A percentile compares a stretch with the other conserved stretches of the same genome.
These are phyloP conservation scores for Heterohyrax brucei DNA, from an alignment of 2,797 vertebrate genomes.

Conservation along the genomic window DNA sequence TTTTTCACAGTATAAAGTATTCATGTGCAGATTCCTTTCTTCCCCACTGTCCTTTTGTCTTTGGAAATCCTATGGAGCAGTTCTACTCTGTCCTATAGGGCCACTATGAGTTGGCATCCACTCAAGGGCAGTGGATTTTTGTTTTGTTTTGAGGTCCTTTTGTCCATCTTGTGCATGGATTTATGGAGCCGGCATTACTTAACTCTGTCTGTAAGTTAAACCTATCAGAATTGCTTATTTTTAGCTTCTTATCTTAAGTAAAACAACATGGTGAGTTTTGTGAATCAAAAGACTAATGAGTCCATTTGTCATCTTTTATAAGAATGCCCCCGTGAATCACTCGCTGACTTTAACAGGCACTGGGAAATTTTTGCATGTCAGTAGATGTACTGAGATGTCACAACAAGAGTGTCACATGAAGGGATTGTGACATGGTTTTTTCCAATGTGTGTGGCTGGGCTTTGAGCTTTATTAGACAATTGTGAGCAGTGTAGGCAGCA, in stretches of 20 bases:
- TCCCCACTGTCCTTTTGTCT: too few species aligned
- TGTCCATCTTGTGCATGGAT: constrained; percentile 46
- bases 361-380: constrained; percentile 79
- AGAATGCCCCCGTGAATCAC: constrained; percentile 73
- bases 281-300: constrained; percentile 84
- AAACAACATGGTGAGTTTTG: constrained; percentile 75
- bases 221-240: constrained; percentile 77
- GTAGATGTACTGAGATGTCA: constrained; percentile 77
- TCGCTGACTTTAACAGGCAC: constrained; percentile 74
- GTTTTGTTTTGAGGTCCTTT: neutral
- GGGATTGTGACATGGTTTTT: neutral
- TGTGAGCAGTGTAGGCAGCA: constrained; percentile 3
- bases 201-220: constrained; percentile 77
- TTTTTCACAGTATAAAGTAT: constrained; percentile 31
- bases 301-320: constrained; percentile 82
- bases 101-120: too few species aligned
- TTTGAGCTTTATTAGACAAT: constrained; percentile 54
- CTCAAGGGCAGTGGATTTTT: too few species aligned
- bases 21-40: neutral
- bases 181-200: constrained; percentile 66
- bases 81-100: too few species aligned
- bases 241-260: constrained; percentile 76
- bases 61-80: too few species aligned
- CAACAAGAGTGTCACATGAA: constrained; percentile 55
- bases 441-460: neutral